Conservation (phyloP, 2,888 invertebrate genomes). For the Agonum fuliginosum region DNA sequence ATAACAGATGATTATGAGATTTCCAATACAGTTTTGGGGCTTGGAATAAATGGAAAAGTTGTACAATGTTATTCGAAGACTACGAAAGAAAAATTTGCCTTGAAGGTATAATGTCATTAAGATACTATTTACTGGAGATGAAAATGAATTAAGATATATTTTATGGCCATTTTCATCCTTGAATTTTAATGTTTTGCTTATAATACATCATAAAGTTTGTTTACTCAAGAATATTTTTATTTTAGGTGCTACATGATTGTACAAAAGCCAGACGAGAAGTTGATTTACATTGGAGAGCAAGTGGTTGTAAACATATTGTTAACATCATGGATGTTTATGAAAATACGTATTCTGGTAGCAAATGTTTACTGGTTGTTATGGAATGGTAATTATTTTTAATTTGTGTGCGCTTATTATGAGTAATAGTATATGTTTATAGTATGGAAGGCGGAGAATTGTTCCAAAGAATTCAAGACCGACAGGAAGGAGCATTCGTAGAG, state of each 20-base stretch:
- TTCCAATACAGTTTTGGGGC: conserved; percentile 93
- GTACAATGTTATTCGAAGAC: conserved; percentile 91
- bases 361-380: conserved; percentile 98
- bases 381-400: conserved; percentile 83
- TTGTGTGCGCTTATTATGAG: too few relatives aligned
- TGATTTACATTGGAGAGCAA: conserved; percentile 95
- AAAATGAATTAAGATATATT: conserved; percentile 15
- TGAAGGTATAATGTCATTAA: conserved; percentile 93
- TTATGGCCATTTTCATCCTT: neutral
- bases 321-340: conserved; percentile 95
- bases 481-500: conserved; percentile 97
- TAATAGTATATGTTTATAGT: conserved; percentile 70
- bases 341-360: conserved; percentile 93
- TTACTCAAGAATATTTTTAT: conserved; percentile 47
- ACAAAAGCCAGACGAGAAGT: conserved; percentile 95
- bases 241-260: conserved; percentile 90
- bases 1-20: conserved; percentile 95
- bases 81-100: conserved; percentile 87
- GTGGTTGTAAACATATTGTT: conserved; percentile 94
- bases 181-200: neutral
- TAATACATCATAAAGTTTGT: conserved; percentile 1
- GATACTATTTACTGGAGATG: neutral
- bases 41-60: conserved; percentile 99
- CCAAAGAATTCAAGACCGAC: conserved; percentile 95
- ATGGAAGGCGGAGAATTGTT: conserved; percentile 99